A percentile compares a stretch with the other conserved stretches of the same genome.
Evolutionary conservation across 2,888 invertebrate species (phyloP).

Genomic region (Diplolepis rosae): DNA sequence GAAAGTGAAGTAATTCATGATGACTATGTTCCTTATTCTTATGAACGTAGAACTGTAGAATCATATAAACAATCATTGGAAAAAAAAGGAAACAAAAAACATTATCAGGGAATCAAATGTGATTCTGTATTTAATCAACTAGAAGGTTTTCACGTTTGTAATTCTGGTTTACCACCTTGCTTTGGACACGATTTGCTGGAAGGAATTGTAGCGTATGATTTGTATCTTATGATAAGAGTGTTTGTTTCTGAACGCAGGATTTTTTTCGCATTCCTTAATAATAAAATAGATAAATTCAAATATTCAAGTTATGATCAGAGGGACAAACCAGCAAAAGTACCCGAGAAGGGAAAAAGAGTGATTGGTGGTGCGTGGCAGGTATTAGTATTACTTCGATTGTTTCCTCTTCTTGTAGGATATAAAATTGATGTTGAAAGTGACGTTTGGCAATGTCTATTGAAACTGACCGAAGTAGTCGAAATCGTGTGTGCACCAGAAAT

Average conservation of each 20-base stretch:
- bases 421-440: slow-evolving; percentile 44
- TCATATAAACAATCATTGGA: background rate
- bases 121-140: slow-evolving; percentile 36
- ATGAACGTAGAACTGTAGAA: background rate
- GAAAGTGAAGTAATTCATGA: no score
- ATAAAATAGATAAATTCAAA: slow-evolving; percentile 30
- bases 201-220: no score
- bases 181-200: no score
- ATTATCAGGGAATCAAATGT: slow-evolving; percentile 34
- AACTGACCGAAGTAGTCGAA: slow-evolving; percentile 50
- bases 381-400: slow-evolving; percentile 40
- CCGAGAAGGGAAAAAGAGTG: slow-evolving; percentile 28
- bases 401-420: slow-evolving; percentile 42
- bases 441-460: slow-evolving; percentile 42
- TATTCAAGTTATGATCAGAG: slow-evolving; percentile 41
- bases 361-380: slow-evolving; percentile 45
- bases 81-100: background rate
- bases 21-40: no score
- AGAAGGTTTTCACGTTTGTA: slow-evolving; percentile 31
- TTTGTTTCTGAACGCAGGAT: no score
- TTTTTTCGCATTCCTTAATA: slow-evolving; percentile 33
- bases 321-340: slow-evolving; percentile 42
- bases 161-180: no score
- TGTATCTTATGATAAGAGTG: no score
- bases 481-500: slow-evolving; percentile 49